These are phyloP conservation scores for Tenebrio molitor DNA, from an alignment of 1,140 invertebrate species.

Conservation along the genomic window DNA sequence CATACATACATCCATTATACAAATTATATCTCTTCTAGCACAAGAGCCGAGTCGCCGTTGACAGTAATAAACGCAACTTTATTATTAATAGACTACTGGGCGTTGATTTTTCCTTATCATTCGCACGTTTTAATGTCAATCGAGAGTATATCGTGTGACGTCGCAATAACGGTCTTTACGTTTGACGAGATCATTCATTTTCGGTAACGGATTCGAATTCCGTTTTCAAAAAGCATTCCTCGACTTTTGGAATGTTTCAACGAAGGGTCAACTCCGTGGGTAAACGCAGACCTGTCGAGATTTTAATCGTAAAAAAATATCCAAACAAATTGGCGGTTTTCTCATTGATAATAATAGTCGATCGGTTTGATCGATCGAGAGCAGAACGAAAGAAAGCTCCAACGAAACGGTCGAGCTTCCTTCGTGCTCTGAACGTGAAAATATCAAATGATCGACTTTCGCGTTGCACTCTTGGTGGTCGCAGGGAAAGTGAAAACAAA, in stretches of 20 bases:
- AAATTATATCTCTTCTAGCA: neutral
- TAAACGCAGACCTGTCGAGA: neutral
- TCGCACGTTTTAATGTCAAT: neutral
- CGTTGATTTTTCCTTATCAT: neutral
- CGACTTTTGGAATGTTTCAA: neutral
- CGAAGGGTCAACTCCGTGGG: neutral
- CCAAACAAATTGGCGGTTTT: slow-evolving; percentile 10
- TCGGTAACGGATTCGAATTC: slow-evolving; percentile 6
- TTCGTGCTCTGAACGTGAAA: too few species aligned
- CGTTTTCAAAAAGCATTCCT: neutral
- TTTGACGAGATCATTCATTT: neutral
- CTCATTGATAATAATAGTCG: neutral
- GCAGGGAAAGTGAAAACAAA: too few species aligned
- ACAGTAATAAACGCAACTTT: neutral
- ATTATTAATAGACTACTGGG: slow-evolving; percentile 1
- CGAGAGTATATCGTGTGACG: neutral
- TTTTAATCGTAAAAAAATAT: neutral
- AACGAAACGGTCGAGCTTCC: too few species aligned
- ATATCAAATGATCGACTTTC: too few species aligned
- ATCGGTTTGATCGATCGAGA: neutral
- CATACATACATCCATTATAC: neutral
- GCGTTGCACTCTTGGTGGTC: too few species aligned
- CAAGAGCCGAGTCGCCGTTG: neutral
- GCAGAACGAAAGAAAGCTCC: neutral
- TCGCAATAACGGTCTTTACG: neutral